A percentile compares a stretch with the other conserved stretches of the same genome.
These are phyloP conservation scores for Dendrolimus pini DNA, from an alignment of 2,888 invertebrate genomes.

Conservation along the genomic window DNA sequence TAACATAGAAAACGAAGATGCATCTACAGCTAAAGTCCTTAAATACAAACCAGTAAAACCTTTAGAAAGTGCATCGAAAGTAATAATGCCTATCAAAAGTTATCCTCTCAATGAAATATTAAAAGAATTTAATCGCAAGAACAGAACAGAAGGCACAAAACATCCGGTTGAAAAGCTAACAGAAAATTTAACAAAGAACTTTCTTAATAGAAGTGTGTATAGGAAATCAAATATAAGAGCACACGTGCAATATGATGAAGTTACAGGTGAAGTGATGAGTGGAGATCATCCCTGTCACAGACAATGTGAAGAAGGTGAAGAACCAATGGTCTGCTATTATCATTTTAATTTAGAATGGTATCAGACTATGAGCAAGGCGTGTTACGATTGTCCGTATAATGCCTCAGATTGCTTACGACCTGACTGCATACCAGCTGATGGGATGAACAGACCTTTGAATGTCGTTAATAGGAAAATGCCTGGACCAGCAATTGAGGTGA, in stretches of 20 bases:
- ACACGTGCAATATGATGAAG: constrained; percentile 59
- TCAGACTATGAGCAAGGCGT: constrained; percentile 91
- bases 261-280: constrained; percentile 57
- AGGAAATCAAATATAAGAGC: constrained; percentile 44
- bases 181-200: constrained; percentile 21
- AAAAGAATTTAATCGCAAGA: constrained; percentile 38
- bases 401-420: constrained; percentile 83
- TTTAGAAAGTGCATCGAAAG: constrained; percentile 57
- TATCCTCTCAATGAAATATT: constrained; percentile 24
- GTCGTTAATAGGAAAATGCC: constrained; percentile 92
- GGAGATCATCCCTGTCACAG: constrained; percentile 79
- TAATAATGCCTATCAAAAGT: constrained; percentile 32
- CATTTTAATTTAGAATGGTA: constrained; percentile 88
- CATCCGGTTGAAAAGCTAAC: constrained; percentile 29
- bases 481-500: constrained; percentile 89
- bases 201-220: constrained; percentile 24
- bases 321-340: constrained; percentile 83
- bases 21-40: constrained; percentile 10
- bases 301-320: constrained; percentile 76
- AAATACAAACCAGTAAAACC: constrained; percentile 26
- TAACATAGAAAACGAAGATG: constrained; percentile 9
- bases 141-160: constrained; percentile 18
- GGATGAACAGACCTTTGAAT: constrained; percentile 83
- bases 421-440: constrained; percentile 91
- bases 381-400: constrained; percentile 87